These are phyloP conservation scores for Alexandromys fortis DNA, from an alignment of 2,113 vertebrate genomes.

Conservation along the genomic window DNA sequence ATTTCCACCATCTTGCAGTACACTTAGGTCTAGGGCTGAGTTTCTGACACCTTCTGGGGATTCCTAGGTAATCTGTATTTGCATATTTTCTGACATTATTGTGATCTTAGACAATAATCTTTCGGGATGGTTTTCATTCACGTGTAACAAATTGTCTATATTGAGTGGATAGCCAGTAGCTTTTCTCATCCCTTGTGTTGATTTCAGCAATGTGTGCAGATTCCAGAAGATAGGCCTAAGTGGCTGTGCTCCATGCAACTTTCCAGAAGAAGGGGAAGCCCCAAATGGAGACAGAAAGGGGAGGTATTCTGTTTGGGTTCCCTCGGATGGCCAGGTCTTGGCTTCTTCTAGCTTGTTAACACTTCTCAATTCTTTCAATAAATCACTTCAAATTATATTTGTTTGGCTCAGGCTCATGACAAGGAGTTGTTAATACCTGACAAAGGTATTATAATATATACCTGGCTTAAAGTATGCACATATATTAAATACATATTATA, in stretches of 20 bases:
- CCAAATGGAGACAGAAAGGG: not conserved
- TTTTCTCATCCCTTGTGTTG: not conserved
- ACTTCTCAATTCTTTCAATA: not conserved
- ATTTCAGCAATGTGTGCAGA: slow-evolving; percentile 1
- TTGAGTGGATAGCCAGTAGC: not conserved
- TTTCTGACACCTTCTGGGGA: not conserved
- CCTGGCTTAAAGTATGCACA: not conserved
- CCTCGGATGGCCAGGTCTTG: not conserved
- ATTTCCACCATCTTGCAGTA: not conserved
- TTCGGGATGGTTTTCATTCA: not conserved
- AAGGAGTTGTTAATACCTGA: not conserved
- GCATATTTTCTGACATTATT: not conserved
- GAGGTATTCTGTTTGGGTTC: not conserved
- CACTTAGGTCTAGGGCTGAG: not conserved
- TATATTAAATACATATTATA: not conserved
- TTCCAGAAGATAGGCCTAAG: not conserved
- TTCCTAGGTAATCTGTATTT: not conserved
- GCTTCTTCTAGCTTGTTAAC: not conserved
- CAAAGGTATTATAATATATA: not conserved
- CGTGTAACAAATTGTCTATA: not conserved
- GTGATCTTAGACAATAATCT: not conserved
- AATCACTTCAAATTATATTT: not conserved
- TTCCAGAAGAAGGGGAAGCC: not conserved
- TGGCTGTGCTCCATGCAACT: not conserved
- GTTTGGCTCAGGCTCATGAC: not conserved